phyloP scores from a whole-genome alignment of 2,113 vertebrate genomes.

The Datnioides undecimradiatus region DNA sequence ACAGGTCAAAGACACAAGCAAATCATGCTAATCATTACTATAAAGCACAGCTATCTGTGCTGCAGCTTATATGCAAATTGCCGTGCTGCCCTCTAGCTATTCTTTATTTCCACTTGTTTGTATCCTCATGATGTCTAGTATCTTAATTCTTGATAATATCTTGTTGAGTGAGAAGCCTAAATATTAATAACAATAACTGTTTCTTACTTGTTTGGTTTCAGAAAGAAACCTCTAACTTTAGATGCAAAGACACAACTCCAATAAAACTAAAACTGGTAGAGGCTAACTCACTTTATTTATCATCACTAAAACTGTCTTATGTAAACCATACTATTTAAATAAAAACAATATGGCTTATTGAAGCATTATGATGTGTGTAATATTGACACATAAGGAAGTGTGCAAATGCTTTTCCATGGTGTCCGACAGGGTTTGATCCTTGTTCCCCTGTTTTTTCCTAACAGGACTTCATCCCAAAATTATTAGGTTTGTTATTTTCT shows the following conservation, averaged over 20 bases:
- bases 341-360: too few species aligned
- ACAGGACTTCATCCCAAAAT: neutral
- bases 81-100: neutral
- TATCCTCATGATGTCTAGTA: neutral
- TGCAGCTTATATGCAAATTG: neutral
- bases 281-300: too few species aligned
- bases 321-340: too few species aligned
- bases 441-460: neutral
- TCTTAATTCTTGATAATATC: too few species aligned
- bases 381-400: neutral
- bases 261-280: neutral
- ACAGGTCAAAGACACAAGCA: slow-evolving; percentile 1
- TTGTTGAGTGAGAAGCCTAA: neutral
- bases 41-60: too few species aligned
- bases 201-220: too few species aligned
- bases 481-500: neutral
- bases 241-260: too few species aligned
- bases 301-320: too few species aligned
- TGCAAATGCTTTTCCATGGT: neutral
- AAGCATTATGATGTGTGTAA: neutral
- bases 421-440: neutral
- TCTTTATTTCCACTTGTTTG: neutral
- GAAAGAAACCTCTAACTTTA: neutral
- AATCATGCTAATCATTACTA: slow-evolving; percentile 15
- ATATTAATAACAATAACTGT: too few species aligned